Conservation (phyloP, 2,797 vertebrate genomes). For the Pitangus sulphuratus region DNA sequence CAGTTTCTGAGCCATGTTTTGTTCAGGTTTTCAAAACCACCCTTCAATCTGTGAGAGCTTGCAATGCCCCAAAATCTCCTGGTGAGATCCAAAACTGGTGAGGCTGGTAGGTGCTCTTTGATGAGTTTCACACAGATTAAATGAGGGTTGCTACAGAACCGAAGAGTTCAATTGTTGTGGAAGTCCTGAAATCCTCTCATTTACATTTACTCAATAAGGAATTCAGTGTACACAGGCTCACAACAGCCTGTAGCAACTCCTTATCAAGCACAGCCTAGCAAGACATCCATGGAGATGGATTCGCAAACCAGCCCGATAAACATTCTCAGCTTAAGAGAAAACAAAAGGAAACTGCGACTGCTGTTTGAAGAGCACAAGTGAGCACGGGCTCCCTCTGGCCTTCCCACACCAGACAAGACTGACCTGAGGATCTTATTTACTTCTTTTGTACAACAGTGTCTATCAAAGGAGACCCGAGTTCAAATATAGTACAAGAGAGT, state of each 20-base stretch:
- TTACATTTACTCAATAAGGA: constrained; percentile 35
- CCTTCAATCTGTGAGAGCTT: neutral
- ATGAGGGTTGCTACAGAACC: neutral
- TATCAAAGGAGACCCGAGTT: neutral
- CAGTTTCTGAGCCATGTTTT: neutral
- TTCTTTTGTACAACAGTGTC: neutral
- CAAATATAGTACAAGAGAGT: neutral
- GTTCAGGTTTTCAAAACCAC: neutral
- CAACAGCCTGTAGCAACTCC: constrained; percentile 10
- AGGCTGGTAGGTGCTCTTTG: constrained; percentile 3
- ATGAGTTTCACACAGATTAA: constrained; percentile 28
- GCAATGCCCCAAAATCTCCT: neutral
- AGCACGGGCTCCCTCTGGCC: neutral
- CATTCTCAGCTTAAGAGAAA: neutral
- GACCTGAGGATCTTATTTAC: neutral
- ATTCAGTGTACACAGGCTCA: constrained; percentile 26
- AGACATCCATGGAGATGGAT: constrained; percentile 15
- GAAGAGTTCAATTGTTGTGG: constrained; percentile 22
- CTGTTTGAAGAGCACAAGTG: neutral
- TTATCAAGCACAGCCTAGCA: neutral
- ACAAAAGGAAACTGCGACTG: neutral
- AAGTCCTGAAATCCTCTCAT: constrained; percentile 47
- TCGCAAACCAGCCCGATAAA: constrained; percentile 4
- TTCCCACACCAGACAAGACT: neutral
- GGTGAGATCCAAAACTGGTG: neutral